Evolutionary conservation across 64 coral and sea anemone genomes (phyloP).

Genomic region (Exaiptasia diaphana): DNA sequence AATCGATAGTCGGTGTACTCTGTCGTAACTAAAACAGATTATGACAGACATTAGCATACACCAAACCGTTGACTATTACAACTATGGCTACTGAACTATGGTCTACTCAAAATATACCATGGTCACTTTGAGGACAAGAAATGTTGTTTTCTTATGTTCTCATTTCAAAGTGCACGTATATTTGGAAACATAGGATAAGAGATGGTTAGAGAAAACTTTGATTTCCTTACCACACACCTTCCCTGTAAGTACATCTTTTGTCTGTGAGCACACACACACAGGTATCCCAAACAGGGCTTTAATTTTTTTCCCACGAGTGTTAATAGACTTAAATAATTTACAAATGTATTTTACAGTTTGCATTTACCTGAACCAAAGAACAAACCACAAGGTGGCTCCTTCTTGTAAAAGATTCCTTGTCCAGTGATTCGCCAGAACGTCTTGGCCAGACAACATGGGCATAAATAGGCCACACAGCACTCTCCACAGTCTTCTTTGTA

Average conservation of each 20-base stretch:
- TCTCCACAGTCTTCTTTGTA: slow-evolving; percentile 96
- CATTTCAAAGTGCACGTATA: too few species aligned
- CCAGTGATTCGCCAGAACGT: slow-evolving; percentile 95
- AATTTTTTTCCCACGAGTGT: too few species aligned
- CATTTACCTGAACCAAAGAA: slow-evolving; percentile 77
- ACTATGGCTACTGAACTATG: background rate
- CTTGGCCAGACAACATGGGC: slow-evolving; percentile 86
- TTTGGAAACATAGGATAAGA: too few species aligned
- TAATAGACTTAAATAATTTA: too few species aligned
- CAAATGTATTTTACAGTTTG: too few species aligned
- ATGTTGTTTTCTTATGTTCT: too few species aligned
- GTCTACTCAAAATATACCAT: background rate
- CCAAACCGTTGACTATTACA: background rate
- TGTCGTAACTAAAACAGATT: slow-evolving; percentile 61
- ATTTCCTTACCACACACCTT: too few species aligned
- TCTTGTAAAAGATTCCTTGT: slow-evolving; percentile 95
- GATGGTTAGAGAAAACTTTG: too few species aligned
- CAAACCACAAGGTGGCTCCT: slow-evolving; percentile 89
- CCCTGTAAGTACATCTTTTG: too few species aligned
- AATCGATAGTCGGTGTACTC: slow-evolving; percentile 98
- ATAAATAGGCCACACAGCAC: slow-evolving; percentile 76
- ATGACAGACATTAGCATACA: background rate
- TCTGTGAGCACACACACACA: too few species aligned
- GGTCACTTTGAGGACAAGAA: background rate
- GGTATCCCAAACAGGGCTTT: too few species aligned